Conservation (phyloP, 1,140 invertebrate species). For the Nasonia longicornis region DNA sequence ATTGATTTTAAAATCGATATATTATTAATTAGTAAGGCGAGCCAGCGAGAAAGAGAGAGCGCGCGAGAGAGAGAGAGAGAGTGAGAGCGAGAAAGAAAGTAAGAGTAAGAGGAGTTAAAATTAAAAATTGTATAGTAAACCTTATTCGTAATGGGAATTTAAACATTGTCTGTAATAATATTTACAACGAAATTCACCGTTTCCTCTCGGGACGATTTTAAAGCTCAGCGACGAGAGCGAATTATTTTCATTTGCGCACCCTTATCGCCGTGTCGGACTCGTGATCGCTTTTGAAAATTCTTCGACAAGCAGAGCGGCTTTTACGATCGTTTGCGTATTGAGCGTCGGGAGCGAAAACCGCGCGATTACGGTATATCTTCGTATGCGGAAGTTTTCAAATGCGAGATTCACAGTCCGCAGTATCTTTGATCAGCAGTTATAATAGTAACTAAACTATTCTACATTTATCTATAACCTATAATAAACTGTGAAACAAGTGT, state of each 20-base stretch:
- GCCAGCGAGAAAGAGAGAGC: conserved; percentile 22
- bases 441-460: conserved; percentile 70
- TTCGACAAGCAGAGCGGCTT: not conserved
- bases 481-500: conserved; percentile 71
- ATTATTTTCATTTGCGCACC: conserved; percentile 57
- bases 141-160: conserved; percentile 58
- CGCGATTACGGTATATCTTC: conserved; percentile 8
- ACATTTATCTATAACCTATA: conserved; percentile 71
- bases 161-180: conserved; percentile 63
- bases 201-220: conserved; percentile 56
- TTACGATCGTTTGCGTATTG: conserved; percentile 28
- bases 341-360: conserved; percentile 53
- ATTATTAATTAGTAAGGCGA: conserved; percentile 56
- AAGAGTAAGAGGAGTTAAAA: conserved; percentile 55
- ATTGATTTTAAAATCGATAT: conserved; percentile 63
- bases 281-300: conserved; percentile 36
- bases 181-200: conserved; percentile 66
- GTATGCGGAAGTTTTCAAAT: conserved; percentile 48
- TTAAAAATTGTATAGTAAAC: conserved; percentile 67
- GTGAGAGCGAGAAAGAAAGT: conserved; percentile 9
- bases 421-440: conserved; percentile 69
- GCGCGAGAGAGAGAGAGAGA: conserved; percentile 25
- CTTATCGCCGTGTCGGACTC: conserved; percentile 40
- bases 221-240: conserved; percentile 54
- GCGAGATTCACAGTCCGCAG: conserved; percentile 59